These are phyloP conservation scores for Eudyptes chrysolophus DNA, from an alignment of 2,113 vertebrate species.

Conservation along the genomic window DNA sequence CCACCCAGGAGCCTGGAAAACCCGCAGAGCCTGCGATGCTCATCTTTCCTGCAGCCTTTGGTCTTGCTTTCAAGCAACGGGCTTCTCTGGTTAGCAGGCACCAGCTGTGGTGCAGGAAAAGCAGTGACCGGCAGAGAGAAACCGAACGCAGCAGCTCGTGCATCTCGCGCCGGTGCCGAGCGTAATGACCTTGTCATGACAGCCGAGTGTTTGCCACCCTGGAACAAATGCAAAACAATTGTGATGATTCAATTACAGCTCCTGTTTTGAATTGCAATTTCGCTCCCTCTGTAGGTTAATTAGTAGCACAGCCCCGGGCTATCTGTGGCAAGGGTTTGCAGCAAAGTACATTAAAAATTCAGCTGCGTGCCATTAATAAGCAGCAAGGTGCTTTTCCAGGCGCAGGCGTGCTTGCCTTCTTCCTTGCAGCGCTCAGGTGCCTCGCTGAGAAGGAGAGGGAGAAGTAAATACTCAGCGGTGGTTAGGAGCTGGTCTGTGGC, in stretches of 20 bases:
- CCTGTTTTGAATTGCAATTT: constrained; percentile 58
- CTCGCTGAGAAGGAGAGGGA: background rate
- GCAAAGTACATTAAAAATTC: constrained; percentile 18
- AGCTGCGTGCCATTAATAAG: constrained; percentile 35
- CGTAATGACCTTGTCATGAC: constrained; percentile 30
- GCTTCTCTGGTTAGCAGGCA: background rate
- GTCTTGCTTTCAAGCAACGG: background rate
- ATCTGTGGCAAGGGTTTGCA: background rate
- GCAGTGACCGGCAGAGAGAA: background rate
- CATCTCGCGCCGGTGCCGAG: rapidly evolving
- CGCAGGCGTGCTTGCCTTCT: background rate
- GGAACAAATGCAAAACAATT: constrained; percentile 62
- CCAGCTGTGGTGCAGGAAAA: background rate
- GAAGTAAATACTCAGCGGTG: background rate
- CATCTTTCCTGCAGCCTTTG: background rate
- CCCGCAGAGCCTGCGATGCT: rapidly evolving
- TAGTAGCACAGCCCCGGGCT: constrained; percentile 60
- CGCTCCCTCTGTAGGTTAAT: constrained; percentile 71
- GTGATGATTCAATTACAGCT: constrained; percentile 68
- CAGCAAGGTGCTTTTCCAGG: background rate
- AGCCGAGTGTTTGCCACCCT: constrained; percentile 3
- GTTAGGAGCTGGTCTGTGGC: background rate
- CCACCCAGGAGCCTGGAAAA: background rate
- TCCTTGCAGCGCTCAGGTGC: background rate
- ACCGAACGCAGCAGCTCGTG: background rate